Conservation (phyloP, 2,113 vertebrate genomes). For the Melanocharis versteri region DNA sequence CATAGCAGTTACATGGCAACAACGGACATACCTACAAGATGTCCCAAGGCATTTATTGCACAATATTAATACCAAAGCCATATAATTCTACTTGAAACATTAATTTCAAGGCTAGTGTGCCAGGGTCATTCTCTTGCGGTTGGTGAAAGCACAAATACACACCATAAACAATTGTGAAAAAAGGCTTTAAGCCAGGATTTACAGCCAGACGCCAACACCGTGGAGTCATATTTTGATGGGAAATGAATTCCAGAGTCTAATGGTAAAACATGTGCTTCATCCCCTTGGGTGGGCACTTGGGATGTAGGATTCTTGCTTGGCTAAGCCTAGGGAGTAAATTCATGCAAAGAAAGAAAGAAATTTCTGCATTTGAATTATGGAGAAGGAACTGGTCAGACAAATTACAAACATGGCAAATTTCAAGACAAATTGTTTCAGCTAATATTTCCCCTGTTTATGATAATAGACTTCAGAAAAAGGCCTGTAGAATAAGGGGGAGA, state of each 20-base stretch:
- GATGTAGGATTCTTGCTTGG: not conserved
- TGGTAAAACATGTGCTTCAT: not conserved
- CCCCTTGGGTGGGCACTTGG: slow-evolving; percentile 25
- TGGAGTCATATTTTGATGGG: not conserved
- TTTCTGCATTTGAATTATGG: not conserved
- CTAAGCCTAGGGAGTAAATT: not conserved
- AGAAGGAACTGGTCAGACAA: not conserved
- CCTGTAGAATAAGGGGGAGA: not conserved
- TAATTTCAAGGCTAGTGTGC: not conserved
- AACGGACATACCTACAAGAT: not conserved
- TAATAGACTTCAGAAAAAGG: not conserved
- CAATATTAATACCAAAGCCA: not conserved
- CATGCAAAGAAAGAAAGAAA: not conserved
- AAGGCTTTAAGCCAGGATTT: slow-evolving; percentile 33
- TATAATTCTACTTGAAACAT: not conserved
- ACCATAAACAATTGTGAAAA: not conserved
- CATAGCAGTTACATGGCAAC: not conserved
- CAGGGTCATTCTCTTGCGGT: not conserved
- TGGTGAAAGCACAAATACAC: not conserved
- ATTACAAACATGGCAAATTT: not conserved
- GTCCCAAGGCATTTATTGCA: not conserved
- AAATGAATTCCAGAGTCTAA: slow-evolving; percentile 40
- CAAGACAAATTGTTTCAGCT: not conserved
- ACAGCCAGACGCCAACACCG: not conserved
- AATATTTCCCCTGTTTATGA: not conserved